Percentiles rank a stretch among this genome's conserved stretches.
Evolutionary conservation across 1,140 invertebrate species (phyloP).

Genomic region (Drosophila malerkotliana): DNA sequence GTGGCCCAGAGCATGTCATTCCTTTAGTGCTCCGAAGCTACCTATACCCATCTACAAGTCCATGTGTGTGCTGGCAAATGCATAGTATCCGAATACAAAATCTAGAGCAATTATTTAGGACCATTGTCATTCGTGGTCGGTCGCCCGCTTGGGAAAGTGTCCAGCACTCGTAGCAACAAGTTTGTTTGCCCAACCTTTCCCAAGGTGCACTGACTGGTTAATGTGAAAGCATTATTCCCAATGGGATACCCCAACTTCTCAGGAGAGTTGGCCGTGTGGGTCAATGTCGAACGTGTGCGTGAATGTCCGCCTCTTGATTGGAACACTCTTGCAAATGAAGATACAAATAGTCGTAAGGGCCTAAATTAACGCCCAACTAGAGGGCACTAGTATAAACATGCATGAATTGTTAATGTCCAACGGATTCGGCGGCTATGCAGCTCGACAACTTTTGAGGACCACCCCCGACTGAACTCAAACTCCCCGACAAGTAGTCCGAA

Average conservation of each 20-base stretch:
- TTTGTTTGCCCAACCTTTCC: slow-evolving; percentile 30
- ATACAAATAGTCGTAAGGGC: slow-evolving; percentile 55
- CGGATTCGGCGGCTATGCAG: slow-evolving; percentile 18
- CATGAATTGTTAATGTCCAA: slow-evolving; percentile 35
- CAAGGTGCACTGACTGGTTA: slow-evolving; percentile 34
- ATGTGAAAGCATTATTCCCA: slow-evolving; percentile 26
- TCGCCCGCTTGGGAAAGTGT: slow-evolving; percentile 19
- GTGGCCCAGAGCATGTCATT: not conserved
- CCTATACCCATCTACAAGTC: not conserved
- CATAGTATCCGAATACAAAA: slow-evolving; percentile 20
- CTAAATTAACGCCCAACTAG: slow-evolving; percentile 48
- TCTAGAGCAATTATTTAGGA: slow-evolving; percentile 45
- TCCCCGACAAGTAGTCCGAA: slow-evolving; percentile 11
- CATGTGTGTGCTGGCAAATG: not conserved
- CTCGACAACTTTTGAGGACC: slow-evolving; percentile 12
- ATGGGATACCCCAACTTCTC: not conserved
- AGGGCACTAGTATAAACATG: slow-evolving; percentile 39
- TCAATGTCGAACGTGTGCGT: slow-evolving; percentile 43
- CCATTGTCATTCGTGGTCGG: slow-evolving; percentile 24
- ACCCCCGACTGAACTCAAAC: slow-evolving; percentile 6
- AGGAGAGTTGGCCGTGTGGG: slow-evolving; percentile 13
- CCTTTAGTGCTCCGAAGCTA: not conserved
- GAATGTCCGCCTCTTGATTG: slow-evolving; percentile 30
- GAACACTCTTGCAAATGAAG: slow-evolving; percentile 44
- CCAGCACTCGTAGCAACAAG: slow-evolving; percentile 37